Evolutionary conservation across 2,797 vertebrate genomes (phyloP), one percentile per base, ranked within the genome.

Genomic region (Gallirallus australis): DNA sequence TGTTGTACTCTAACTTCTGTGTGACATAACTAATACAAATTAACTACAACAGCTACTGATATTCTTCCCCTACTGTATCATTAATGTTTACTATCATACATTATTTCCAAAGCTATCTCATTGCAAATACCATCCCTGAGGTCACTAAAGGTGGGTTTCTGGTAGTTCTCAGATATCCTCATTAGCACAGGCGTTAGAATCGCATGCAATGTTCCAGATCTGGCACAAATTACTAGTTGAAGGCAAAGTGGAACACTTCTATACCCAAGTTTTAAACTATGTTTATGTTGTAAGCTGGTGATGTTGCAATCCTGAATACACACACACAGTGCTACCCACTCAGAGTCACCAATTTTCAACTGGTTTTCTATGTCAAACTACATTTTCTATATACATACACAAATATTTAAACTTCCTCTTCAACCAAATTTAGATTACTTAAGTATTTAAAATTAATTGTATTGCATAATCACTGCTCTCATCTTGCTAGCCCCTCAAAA

Each of bases 311-410:
- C 59, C 3, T 75, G n/a, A 75, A 42, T 35, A 79, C 7, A 52
- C 16, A 28, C 25, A 54, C 30, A 6, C 42, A 28, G 10, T 42
- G 48, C 61, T 63, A 45, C 30, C 31, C n/a, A 31, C 18, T 56
- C 27, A 8, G 33, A 68, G n/a, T 42, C 31, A 59, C 30, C 30
- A 18, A 15, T 63, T 82, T 72, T 47, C 56, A 90, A 66, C 73
- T 16, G 7, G 16, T 52, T 86, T 65, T 30, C 39, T 45, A 28
- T 7, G 5, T 57, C 48, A 25, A 27, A 23, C 30, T 61, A 40
- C 11, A 42, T 54, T 47, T 65, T 54, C 18, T 40, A 10, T 23
- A 27, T 11, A 31, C 3, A 31, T 5, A 53, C 0, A 2, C 11
- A 39, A 15, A 63, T 7, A 57, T 28, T 63, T 63, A 77, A 71